Evolutionary conservation across 2,888 invertebrate species (phyloP), one percentile per base, ranked within the genome.

Genomic region (Sceliomorpha sp.): DNA sequence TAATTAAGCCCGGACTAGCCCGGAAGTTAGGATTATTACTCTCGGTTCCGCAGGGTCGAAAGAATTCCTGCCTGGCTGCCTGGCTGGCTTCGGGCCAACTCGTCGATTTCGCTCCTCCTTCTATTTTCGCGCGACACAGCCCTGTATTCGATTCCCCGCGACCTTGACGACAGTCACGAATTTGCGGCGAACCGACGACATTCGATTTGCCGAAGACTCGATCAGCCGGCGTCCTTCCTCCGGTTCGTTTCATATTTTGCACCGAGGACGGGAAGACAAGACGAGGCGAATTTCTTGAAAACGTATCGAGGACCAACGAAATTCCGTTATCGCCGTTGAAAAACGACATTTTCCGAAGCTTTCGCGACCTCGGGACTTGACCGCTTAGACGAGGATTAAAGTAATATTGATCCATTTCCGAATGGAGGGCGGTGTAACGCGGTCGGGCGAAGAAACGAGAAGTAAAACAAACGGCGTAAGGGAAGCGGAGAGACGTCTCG

Each of bases 1-100:
- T 85, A 86, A 86, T 86, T 86, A 85, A 86, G 83, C 83, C 71
- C 76, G 69, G 77, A 80, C 84, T 82, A 83, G 83, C 80, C 79
- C 77, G 82, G 81, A 81, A 86, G 85, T 84, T 83, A 82, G 84
- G 85, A 85, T 86, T 86, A 86, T 86, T 86, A 82, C 83, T 82
- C 83, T 80, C 51, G 66, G 47, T 20, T 44, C 26, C 2, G n/a
- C 24, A 10, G 51, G 62, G 58, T 51, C 60, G 62, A 74, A 74
- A 71, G 64, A 72, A 64, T 72, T 67, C 42, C 51, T 50, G 76
- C 74, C n/a, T n/a, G n/a, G n/a, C n/a, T n/a, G n/a, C n/a, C n/a
- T 77, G 75, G 56, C 76, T 84, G 83, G 84, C 83, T 58, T 51
- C 60, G 58, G 48, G 83, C 84, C 83, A 84, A 79, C 75, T 69